Evolutionary conservation across 2,797 vertebrate genomes (phyloP), one percentile per base, ranked within the genome.

Genomic region (Oreonectes daqikongensis): DNA sequence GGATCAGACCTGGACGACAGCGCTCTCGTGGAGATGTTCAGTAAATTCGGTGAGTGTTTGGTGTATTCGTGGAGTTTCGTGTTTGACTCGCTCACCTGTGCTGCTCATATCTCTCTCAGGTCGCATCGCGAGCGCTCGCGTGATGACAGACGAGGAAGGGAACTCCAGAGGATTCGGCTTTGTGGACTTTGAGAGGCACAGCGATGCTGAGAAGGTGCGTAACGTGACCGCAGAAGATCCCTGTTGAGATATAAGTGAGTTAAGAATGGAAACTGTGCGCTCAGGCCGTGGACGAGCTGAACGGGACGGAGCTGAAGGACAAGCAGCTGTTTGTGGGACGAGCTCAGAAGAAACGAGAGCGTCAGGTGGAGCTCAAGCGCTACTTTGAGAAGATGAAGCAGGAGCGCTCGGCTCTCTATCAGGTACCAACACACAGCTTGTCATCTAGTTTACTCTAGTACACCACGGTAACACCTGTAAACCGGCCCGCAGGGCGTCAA

Each of bases 311-410:
- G 86, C 83, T 97, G 72, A 97, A 95, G 26, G 96, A 96, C 65
- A 98, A 95, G 84, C 93, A 93, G 81, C 95, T 99, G 82, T 97
- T 96, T 0, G 96, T 99, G 64, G 95, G 96, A 50, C 95, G 96
- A 12, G 96, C 97, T 83, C 97, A 98, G 93, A 98, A 98, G 92
- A 98, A 98, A 83, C 93, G 97, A 82, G 96, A 99, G 88, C 92
- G 97, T 9, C 96, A 98, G 91, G 96, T 94, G 0, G 96, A 98
- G 87, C 95, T 99, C 75, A 98, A 97, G 82, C 94, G 95, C 85
- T 96, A 95, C 86, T 99, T 97, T 86, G 96, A 99, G 78, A 95
- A 97, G 88, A 97, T 99, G 95, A 97, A 97, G 85, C 96, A 98
- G 90, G 96, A 98, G 89, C 92, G 95, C 80, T 96, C 97, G 93